phyloP scores from a whole-genome alignment of 2,888 invertebrate genomes.

The Archaeoteleia sp. region DNA sequence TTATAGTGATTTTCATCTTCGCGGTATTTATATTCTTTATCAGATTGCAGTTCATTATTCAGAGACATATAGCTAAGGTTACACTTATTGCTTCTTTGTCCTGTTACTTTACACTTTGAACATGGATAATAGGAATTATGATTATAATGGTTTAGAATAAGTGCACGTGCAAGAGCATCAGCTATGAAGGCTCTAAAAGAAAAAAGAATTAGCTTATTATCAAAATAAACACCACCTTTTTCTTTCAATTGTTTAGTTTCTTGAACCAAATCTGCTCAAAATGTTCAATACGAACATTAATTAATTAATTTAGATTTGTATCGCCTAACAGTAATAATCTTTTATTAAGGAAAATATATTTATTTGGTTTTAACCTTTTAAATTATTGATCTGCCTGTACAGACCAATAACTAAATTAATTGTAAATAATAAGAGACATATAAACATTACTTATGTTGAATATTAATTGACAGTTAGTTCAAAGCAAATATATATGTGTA shows the following conservation, averaged over 20 bases:
- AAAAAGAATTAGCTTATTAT: slow-evolving; percentile 8
- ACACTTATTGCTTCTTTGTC: slow-evolving; percentile 21
- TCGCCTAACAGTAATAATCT: too few relatives aligned
- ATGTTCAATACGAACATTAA: too few relatives aligned
- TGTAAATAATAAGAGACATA: too few relatives aligned
- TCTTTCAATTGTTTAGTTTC: slow-evolving; percentile 8
- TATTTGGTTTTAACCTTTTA: too few relatives aligned
- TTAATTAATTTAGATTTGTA: too few relatives aligned
- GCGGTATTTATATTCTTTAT: slow-evolving; percentile 16
- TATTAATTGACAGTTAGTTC: too few relatives aligned
- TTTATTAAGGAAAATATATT: too few relatives aligned
- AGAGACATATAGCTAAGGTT: slow-evolving; percentile 14
- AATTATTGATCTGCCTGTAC: too few relatives aligned
- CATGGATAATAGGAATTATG: slow-evolving; percentile 45
- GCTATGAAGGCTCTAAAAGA: slow-evolving; percentile 49
- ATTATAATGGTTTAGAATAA: slow-evolving; percentile 36
- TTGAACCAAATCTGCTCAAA: slow-evolving; percentile 17
- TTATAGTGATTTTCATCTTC: slow-evolving; percentile 38
- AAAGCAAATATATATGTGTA: too few relatives aligned
- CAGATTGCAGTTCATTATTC: slow-evolving; percentile 15
- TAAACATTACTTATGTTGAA: too few relatives aligned
- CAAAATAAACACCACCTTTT: slow-evolving; percentile 35
- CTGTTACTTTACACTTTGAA: slow-evolving; percentile 39
- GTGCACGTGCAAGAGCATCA: slow-evolving; percentile 49
- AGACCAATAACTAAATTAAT: too few relatives aligned